Base-by-base conservation (phyloP, 2,888 invertebrate species). In the Schizotus pectinicornis region DNA sequence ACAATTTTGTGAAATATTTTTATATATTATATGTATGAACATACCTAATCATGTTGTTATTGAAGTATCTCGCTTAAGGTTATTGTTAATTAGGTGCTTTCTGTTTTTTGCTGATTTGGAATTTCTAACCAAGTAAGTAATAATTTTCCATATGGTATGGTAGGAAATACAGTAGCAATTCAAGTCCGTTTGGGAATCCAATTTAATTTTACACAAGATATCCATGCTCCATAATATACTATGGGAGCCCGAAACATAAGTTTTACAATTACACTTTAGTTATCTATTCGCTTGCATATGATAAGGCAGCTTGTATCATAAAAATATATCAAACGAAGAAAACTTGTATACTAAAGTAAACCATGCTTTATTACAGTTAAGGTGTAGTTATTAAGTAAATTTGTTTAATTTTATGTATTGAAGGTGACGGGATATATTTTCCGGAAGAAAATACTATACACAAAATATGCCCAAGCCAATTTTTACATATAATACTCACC, bases 401-500 rank as follows among this genome's bases (percentile, higher is more conserved):
- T 62, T 42, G 56, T 56, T 47, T 54, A 54, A 54, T 47, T 56
- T 54, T 46, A 56, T 37, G 48, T 47, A 56, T 53, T 30, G 42
- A 55, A 59, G 74, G 73, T 72, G 71, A 68, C 59, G 73, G 73
- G 71, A 68, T 69, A 63, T 68, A 67, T 70, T 67, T 62, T 62
- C 58, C 53, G 56, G 52, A 58, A 45, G 56, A 59, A 49, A 51
- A 62, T 63, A 62, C 51, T 60, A 60, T 37, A 65, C 58, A 61
- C 61, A 65, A 62, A 67, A 64, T 58, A 67, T 62, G 62, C 67
- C 67, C 68, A 61, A 61, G 62, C 64, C 69, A 63, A 71, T 67
- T 68, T 65, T 53, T 65, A 60, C 63, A 59, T 55, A 65, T 71
- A 75, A 76, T 76, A 77, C 76, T 76, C 77, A 77, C 69, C 69